These are phyloP conservation scores for Siphonodentalium dalli DNA, from an alignment of 2,888 invertebrate species.

Conservation along the genomic window DNA sequence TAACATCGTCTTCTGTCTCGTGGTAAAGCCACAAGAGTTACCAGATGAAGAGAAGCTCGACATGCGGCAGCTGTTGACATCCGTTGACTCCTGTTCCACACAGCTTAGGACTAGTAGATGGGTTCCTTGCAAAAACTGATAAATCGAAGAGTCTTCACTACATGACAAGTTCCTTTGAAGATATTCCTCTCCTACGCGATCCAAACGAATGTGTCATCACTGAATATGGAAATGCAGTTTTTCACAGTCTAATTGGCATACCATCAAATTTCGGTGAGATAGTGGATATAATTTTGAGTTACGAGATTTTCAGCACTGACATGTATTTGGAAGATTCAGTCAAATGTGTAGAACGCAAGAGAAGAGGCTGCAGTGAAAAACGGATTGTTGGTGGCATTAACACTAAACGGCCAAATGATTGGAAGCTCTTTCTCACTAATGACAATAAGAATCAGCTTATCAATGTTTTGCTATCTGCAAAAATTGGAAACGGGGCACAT, in stretches of 20 bases:
- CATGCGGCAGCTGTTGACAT: neutral
- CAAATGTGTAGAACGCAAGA: slow-evolving; percentile 7
- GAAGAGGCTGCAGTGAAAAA: slow-evolving; percentile 9
- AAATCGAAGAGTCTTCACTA: slow-evolving; percentile 13
- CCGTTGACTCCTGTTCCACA: slow-evolving; percentile 24
- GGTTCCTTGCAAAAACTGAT: slow-evolving; percentile 14
- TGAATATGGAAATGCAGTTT: slow-evolving; percentile 19
- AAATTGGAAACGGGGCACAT: too few relatives aligned
- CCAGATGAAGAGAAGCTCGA: neutral
- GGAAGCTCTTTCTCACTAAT: slow-evolving; percentile 13
- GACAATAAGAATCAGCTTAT: slow-evolving; percentile 4
- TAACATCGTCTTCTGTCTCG: neutral
- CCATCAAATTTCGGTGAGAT: slow-evolving; percentile 16
- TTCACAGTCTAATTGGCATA: slow-evolving; percentile 14
- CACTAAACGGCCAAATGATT: slow-evolving; percentile 14
- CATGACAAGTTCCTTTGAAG: slow-evolving; percentile 5
- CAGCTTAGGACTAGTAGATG: slow-evolving; percentile 20
- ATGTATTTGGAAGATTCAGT: neutral
- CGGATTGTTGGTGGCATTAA: slow-evolving; percentile 1
- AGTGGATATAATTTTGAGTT: slow-evolving; percentile 11
- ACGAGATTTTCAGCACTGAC: slow-evolving; percentile 18
- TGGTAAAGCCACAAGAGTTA: neutral
- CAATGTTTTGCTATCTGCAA: slow-evolving; percentile 11
- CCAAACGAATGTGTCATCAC: neutral
- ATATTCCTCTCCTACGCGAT: neutral